phyloP scores from a whole-genome alignment of 2,888 invertebrate genomes.

The Penaeus monodon region DNA sequence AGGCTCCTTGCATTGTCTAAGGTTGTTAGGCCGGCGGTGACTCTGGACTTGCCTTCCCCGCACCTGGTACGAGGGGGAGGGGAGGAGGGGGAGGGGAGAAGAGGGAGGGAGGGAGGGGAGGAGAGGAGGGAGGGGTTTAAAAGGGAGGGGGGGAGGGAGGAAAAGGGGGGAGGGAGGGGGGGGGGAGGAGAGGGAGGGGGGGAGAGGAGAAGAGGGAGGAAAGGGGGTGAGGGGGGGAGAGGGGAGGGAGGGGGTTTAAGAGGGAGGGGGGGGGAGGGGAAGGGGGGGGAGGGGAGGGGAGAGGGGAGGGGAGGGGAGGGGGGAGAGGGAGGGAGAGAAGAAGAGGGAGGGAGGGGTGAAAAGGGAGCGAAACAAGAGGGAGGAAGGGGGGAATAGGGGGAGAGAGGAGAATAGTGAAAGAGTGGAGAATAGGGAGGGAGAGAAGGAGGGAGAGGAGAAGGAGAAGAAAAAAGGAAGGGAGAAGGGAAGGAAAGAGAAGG shows the following conservation, averaged over 20 bases:
- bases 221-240: neutral
- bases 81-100: neutral
- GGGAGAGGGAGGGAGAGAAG: neutral
- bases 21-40: conserved; percentile 20
- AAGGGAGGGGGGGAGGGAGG: neutral
- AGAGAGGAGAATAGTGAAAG: too few species aligned
- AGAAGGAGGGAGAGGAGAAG: neutral
- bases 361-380: neutral
- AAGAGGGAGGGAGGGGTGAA: neutral
- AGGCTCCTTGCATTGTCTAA: conserved; percentile 40
- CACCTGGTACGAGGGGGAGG: neutral
- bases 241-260: too few species aligned
- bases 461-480: neutral
- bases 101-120: neutral
- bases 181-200: neutral
- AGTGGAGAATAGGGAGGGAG: too few species aligned
- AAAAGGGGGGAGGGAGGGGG: neutral
- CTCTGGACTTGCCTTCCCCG: conserved; percentile 2
- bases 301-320: neutral
- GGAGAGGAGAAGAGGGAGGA: neutral
- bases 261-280: neutral
- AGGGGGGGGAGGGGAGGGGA: neutral
- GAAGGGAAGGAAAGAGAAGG: neutral
- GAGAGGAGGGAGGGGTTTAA: neutral
- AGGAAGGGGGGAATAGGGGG: too few species aligned